A percentile compares a stretch with the other conserved stretches of the same genome.
Conservation (phyloP, 1,140 invertebrate genomes). For the Acromyrmex heyeri region DNA sequence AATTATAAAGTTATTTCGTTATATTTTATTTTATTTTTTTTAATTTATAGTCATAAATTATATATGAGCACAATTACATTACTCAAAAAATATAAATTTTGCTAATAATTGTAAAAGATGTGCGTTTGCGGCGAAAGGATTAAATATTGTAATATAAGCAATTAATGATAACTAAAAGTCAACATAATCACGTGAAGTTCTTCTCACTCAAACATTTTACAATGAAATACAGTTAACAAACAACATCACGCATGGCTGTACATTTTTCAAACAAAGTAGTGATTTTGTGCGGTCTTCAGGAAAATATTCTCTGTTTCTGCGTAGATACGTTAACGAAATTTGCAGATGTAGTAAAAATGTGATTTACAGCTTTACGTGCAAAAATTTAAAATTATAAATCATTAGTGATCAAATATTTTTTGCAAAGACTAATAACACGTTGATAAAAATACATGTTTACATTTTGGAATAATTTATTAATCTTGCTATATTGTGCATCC, state of each 20-base stretch:
- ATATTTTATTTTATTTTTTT: not conserved
- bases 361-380: slow-evolving; percentile 47
- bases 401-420: not conserved
- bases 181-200: slow-evolving; percentile 6
- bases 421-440: not conserved
- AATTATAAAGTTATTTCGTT: not conserved
- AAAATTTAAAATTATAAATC: slow-evolving; percentile 46
- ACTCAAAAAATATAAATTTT: not conserved
- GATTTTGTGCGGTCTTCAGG: not conserved
- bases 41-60: not conserved
- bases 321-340: slow-evolving; percentile 20
- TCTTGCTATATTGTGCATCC: slow-evolving; percentile 55
- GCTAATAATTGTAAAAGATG: not conserved
- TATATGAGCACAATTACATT: not conserved
- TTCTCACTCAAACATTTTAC: slow-evolving; percentile 16
- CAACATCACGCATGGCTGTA: slow-evolving; percentile 24
- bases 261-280: slow-evolving; percentile 15
- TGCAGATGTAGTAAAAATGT: slow-evolving; percentile 40
- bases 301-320: not conserved
- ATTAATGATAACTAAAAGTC: slow-evolving; percentile 10
- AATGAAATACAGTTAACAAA: slow-evolving; percentile 22
- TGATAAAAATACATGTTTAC: not conserved
- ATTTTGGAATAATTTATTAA: slow-evolving; percentile 11
- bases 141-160: slow-evolving; percentile 30
- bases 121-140: slow-evolving; percentile 28